A percentile compares a stretch with the other conserved stretches of the same genome.
These are phyloP conservation scores for Chloroclysta siterata DNA, from an alignment of 2,888 invertebrate species.

Conservation along the genomic window DNA sequence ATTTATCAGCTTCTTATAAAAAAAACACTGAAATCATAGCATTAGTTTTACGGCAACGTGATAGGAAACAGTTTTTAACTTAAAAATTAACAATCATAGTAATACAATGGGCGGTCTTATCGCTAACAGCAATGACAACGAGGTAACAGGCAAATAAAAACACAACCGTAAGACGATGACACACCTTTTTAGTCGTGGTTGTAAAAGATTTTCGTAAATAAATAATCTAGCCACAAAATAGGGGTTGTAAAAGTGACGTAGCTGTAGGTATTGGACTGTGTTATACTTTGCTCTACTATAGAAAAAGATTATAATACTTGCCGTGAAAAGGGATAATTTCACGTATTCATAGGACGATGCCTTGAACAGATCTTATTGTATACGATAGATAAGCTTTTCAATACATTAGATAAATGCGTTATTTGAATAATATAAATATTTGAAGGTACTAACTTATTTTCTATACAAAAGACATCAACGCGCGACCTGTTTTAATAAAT, in stretches of 20 bases:
- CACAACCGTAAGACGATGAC: no score
- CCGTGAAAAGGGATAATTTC: conserved; percentile 39
- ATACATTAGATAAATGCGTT: conserved; percentile 26
- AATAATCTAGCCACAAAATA: no score
- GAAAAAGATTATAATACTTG: conserved; percentile 25
- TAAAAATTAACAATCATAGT: no score
- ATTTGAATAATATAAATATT: conserved; percentile 25
- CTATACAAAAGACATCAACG: conserved; percentile 39
- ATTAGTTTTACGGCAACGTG: no score
- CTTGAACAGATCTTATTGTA: conserved; percentile 30
- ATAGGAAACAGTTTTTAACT: no score
- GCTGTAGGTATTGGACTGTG: conserved; percentile 11
- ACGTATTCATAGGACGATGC: conserved; percentile 33
- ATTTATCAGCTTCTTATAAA: no score
- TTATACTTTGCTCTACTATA: conserved; percentile 4
- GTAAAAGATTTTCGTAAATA: no score
- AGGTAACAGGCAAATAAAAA: no score
- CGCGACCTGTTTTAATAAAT: conserved; percentile 2
- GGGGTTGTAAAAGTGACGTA: background rate
- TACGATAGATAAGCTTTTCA: conserved; percentile 51
- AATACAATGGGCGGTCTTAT: no score
- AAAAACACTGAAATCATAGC: no score
- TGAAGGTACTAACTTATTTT: conserved; percentile 36
- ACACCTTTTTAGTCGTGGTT: no score
- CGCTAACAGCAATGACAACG: no score